Conservation (phyloP, 2,888 invertebrate genomes). For the Drosophila paramelanica region DNA sequence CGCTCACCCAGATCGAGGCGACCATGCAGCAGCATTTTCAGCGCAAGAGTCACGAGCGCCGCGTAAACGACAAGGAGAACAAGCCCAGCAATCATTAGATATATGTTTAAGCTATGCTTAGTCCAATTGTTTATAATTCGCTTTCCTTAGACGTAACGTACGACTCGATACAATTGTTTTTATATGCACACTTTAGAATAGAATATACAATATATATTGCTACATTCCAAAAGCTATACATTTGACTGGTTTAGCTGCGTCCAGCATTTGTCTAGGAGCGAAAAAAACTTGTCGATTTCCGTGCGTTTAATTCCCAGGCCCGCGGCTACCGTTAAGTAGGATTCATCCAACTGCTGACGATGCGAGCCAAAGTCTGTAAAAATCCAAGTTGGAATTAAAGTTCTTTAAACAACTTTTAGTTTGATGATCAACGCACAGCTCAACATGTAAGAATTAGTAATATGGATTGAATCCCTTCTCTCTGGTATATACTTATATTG, state of each 20-base stretch:
- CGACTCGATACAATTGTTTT: conserved; percentile 19
- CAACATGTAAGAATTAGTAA: too few relatives aligned
- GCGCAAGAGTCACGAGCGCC: conserved; percentile 58
- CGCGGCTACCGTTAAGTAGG: conserved; percentile 91
- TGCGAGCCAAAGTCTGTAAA: conserved; percentile 90
- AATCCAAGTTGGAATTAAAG: background rate
- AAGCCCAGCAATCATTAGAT: conserved; percentile 52
- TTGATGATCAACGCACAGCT: too few relatives aligned
- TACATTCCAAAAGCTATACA: conserved; percentile 1
- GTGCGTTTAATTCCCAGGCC: conserved; percentile 88
- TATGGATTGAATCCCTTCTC: too few relatives aligned
- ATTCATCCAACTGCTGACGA: conserved; percentile 82
- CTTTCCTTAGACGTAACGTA: background rate
- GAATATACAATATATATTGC: conserved; percentile 1
- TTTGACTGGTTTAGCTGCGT: conserved; percentile 7
- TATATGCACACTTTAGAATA: conserved; percentile 7
- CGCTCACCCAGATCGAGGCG: conserved; percentile 76
- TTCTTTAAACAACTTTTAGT: too few relatives aligned
- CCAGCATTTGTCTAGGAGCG: conserved; percentile 88
- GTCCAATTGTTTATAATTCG: conserved; percentile 21
- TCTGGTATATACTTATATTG: too few relatives aligned
- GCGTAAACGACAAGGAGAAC: conserved; percentile 56
- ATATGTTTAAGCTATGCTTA: background rate
- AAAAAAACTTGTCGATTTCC: conserved; percentile 90
- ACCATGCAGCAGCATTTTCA: conserved; percentile 77